Evolutionary conservation across 2,797 vertebrate genomes (phyloP).

Genomic region (Fringilla coelebs): DNA sequence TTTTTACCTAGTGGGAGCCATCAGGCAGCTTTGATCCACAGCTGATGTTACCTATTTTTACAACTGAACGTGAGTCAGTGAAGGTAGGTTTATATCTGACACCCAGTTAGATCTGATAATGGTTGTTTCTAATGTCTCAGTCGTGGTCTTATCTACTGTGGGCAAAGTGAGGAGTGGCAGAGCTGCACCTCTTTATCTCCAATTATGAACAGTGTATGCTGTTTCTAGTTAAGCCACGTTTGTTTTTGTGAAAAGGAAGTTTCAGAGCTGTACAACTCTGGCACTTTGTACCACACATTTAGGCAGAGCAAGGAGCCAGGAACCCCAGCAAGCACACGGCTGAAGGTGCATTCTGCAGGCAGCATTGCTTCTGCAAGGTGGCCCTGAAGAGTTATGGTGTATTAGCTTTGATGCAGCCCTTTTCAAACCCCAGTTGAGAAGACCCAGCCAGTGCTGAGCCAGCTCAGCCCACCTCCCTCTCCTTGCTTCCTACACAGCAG

Average conservation of each 20-base stretch:
- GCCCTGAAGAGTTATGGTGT: accelerated
- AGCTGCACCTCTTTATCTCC: not conserved
- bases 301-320: not conserved
- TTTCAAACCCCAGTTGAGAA: not conserved
- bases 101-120: not conserved
- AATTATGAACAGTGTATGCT: not conserved
- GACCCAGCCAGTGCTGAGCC: not conserved
- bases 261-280: not conserved
- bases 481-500: slow-evolving; percentile 23
- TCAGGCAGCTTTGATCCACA: not conserved
- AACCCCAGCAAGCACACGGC: not conserved
- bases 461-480: not conserved
- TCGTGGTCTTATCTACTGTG: not conserved
- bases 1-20: not conserved
- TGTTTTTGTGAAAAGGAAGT: not conserved
- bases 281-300: not conserved
- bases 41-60: not conserved
- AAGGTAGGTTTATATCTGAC: not conserved
- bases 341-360: not conserved
- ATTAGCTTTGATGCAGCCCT: not conserved
- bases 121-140: not conserved
- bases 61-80: not conserved
- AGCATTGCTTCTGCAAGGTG: not conserved
- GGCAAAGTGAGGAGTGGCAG: not conserved
- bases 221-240: not conserved